These are phyloP conservation scores for Chouioia cunea DNA, from an alignment of 2,888 invertebrate species.

Conservation along the genomic window DNA sequence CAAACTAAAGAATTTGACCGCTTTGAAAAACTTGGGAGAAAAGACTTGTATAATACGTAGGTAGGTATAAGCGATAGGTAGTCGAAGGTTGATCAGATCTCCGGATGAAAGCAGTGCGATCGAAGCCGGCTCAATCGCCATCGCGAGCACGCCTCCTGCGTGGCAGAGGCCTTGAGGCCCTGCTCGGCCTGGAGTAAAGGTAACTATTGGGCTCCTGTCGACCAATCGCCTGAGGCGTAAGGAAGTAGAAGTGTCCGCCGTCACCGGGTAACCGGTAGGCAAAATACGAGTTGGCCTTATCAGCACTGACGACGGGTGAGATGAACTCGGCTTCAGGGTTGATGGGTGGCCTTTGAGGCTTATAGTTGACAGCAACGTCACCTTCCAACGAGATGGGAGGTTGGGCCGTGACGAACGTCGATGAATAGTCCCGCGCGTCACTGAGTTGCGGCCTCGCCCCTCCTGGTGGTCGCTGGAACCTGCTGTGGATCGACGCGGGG, in stretches of 20 bases:
- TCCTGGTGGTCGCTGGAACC: conserved; percentile 28
- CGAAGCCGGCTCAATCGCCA: conserved; percentile 47
- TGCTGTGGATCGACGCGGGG: conserved; percentile 52
- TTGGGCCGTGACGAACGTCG: conserved; percentile 33
- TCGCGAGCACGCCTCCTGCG: conserved; percentile 59
- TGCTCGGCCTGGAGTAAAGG: conserved; percentile 56
- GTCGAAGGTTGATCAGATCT: no score
- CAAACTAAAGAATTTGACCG: no score
- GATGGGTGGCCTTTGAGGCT: conserved; percentile 72
- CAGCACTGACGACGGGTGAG: conserved; percentile 56
- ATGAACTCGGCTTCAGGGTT: conserved; percentile 76
- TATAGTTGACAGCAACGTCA: conserved; percentile 74
- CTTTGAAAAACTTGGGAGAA: no score
- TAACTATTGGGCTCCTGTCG: conserved; percentile 55
- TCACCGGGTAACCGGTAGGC: conserved; percentile 82
- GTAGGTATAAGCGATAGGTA: no score
- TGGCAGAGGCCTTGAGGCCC: conserved; percentile 55
- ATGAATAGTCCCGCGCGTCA: conserved; percentile 46
- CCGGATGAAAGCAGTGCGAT: background rate
- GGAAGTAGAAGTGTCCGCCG: conserved; percentile 83
- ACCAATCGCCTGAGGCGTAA: conserved; percentile 77
- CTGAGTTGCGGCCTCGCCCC: conserved; percentile 43
- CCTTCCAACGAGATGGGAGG: conserved; percentile 62
- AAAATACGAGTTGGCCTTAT: conserved; percentile 73
- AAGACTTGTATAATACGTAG: no score